Conservation (phyloP, 2,797 vertebrate species). For the Halcyon smyrnensis region DNA sequence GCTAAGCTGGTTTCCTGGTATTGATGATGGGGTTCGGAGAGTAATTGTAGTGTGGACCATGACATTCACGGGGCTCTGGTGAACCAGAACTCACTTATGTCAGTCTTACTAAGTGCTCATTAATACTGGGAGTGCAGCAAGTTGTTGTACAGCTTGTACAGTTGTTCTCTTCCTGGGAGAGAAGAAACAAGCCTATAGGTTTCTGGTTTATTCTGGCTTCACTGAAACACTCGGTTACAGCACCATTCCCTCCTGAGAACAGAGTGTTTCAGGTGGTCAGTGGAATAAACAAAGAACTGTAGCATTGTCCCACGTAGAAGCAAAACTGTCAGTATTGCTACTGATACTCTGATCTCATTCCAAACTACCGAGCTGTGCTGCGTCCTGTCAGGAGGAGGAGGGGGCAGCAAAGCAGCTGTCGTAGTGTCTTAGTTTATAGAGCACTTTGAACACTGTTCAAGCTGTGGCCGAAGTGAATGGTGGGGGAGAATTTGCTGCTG, state of each 20-base stretch:
- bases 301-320: background rate
- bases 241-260: background rate
- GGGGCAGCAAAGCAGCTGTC: background rate
- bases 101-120: conserved; percentile 13
- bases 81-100: background rate
- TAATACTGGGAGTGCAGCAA: background rate
- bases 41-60: background rate
- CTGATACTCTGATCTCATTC: conserved; percentile 26
- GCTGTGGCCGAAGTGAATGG: background rate
- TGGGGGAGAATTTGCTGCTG: conserved; percentile 52
- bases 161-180: background rate
- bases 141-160: background rate
- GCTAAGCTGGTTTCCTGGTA: background rate
- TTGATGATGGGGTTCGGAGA: background rate
- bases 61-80: background rate
- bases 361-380: background rate
- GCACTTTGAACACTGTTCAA: conserved; percentile 24
- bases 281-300: background rate
- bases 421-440: conserved; percentile 33
- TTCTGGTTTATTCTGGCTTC: background rate
- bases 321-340: background rate
- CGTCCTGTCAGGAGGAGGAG: background rate
- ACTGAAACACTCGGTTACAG: background rate
- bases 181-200: background rate
- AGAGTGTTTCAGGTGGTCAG: background rate